These are phyloP conservation scores for Biston betularia DNA, from an alignment of 2,888 invertebrate species.

Conservation along the genomic window DNA sequence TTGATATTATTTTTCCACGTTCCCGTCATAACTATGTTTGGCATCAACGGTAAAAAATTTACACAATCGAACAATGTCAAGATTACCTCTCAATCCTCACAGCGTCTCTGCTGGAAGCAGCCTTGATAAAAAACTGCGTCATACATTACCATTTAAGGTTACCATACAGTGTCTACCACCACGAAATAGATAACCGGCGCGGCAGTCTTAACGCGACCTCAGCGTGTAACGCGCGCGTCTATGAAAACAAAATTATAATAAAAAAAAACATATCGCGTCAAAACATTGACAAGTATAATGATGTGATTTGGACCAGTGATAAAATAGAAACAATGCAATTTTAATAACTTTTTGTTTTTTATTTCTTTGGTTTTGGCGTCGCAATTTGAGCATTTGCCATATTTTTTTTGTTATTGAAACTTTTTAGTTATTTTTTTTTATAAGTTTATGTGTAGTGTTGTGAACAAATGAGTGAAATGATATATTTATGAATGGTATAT, in stretches of 20 bases:
- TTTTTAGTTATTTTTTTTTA: constrained; percentile 6
- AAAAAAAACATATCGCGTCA: constrained; percentile 16
- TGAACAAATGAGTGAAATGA: constrained; percentile 31
- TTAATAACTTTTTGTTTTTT: constrained; percentile 21
- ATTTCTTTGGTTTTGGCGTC: constrained; percentile 13
- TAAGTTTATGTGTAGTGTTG: constrained; percentile 31
- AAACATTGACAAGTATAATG: constrained; percentile 7
- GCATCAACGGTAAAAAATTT: background rate
- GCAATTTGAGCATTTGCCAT: too few species aligned
- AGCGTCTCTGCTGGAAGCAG: constrained; percentile 34
- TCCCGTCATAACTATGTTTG: background rate
- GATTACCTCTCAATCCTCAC: constrained; percentile 30
- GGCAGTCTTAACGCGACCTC: constrained; percentile 70
- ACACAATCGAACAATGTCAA: constrained; percentile 35
- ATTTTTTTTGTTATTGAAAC: constrained; percentile 4
- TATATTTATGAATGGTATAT: constrained; percentile 12
- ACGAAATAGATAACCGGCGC: constrained; percentile 28
- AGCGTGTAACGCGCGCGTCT: constrained; percentile 59
- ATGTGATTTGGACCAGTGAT: constrained; percentile 23
- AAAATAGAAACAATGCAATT: constrained; percentile 12
- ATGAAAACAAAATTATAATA: constrained; percentile 42
- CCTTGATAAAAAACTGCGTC: constrained; percentile 50
- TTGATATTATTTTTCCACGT: background rate
- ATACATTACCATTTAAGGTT: constrained; percentile 62
- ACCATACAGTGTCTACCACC: constrained; percentile 49